These are phyloP conservation scores for Megaleporinus macrocephalus DNA, from an alignment of 2,113 vertebrate genomes.

Conservation along the genomic window DNA sequence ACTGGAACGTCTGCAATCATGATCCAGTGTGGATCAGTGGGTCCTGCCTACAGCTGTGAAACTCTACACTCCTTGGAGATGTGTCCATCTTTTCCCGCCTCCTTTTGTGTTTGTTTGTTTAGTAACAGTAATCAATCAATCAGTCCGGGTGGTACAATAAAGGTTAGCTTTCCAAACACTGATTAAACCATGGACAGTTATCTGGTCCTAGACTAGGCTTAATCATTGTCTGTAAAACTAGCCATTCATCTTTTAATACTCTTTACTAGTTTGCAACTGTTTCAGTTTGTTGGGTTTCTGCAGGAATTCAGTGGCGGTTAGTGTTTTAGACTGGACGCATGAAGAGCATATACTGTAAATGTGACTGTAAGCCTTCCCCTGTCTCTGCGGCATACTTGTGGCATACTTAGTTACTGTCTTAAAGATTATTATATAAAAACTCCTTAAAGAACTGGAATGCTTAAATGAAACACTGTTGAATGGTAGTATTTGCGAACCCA, in stretches of 20 bases:
- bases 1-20: too few species aligned
- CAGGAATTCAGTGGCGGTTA: background rate
- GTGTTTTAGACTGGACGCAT: background rate
- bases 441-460: conserved; percentile 21
- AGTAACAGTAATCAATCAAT: too few species aligned
- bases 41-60: background rate
- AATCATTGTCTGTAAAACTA: background rate
- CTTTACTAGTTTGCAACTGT: background rate
- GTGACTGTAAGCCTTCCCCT: background rate
- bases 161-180: background rate
- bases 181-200: background rate
- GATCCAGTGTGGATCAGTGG: background rate
- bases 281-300: background rate
- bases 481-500: background rate
- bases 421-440: background rate
- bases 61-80: background rate
- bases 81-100: background rate
- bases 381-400: background rate
- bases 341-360: background rate
- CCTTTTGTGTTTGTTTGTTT: too few species aligned
- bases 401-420: background rate
- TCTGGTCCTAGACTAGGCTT: background rate
- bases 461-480: conserved; percentile 9
- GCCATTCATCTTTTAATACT: background rate
- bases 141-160: background rate